Evolutionary conservation across 2,797 vertebrate species (phyloP), one percentile per base, ranked within the genome.

Genomic region (Oreortyx pictus): DNA sequence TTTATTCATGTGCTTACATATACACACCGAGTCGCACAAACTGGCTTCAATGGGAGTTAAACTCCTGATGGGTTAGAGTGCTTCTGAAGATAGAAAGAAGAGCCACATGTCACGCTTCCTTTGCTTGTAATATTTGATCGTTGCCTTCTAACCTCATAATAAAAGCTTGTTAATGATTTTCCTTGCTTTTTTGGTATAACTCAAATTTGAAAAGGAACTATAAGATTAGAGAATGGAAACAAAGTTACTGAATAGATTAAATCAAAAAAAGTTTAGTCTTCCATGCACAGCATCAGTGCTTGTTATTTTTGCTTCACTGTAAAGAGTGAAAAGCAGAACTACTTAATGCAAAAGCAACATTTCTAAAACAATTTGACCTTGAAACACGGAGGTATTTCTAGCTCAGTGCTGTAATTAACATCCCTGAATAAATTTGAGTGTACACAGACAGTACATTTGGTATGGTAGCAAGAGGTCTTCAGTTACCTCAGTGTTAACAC

Each of bases 371-470:
- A 1, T 71, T n/a, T 57, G 44, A 81, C 82, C 88, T 93, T 83
- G 82, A 91, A 91, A 78, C 44, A 89, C 19, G 54, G 70, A 94
- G 85, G 52, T 16, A 22, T 65, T 85, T 79, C 85, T 52, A 85
- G 41, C 47, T 75, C 54, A 57, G 4, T 61, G 37, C 20, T 60
- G 19, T 44, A 80, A 91, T 92, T 86, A 88, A 72, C 86, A 62
- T 62, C 65, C 47, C 57, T 61, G 57, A 86, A 89, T 85, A 82
- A 60, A 33, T 39, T 33, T 22, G 47, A 90, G 31, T 41, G 31
- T 43, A 64, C 8, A 31, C 35, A 76, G 52, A 71, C 27, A 24
- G 49, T 67, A 91, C 25, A 46, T 33, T 74, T 64, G 7, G 7
- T 25, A 43, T 10, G 11, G 59, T 49, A 71, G 41, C 72, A 89